These are phyloP conservation scores for Cirrhinus mrigala DNA, from an alignment of 2,797 vertebrate species.

Conservation along the genomic window DNA sequence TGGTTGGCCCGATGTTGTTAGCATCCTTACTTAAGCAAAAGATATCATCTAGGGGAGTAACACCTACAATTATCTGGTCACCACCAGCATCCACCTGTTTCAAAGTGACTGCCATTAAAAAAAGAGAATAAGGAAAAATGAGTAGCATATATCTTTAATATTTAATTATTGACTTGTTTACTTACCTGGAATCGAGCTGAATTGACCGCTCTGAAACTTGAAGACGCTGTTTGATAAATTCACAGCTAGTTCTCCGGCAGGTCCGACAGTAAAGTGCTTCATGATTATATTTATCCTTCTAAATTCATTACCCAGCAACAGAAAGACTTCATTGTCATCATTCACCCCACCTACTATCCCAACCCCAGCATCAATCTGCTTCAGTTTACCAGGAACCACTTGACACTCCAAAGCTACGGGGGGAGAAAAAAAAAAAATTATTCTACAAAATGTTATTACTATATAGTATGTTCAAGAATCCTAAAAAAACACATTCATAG, in stretches of 20 bases:
- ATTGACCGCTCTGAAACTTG: slow-evolving; percentile 47
- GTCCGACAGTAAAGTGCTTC: slow-evolving; percentile 58
- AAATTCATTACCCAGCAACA: slow-evolving; percentile 17
- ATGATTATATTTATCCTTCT: background rate
- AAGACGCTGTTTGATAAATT: background rate
- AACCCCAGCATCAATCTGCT: slow-evolving; percentile 63
- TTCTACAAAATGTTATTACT: background rate
- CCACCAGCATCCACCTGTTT: slow-evolving; percentile 67
- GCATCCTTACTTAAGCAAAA: slow-evolving; percentile 45
- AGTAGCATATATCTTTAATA: background rate
- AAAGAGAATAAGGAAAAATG: background rate
- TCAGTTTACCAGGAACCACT: background rate
- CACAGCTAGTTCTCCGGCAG: slow-evolving; percentile 58
- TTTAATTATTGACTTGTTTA: background rate
- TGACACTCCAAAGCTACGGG: slow-evolving; percentile 19
- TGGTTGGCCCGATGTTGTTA: background rate
- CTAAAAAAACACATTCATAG: background rate
- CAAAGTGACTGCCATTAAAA: slow-evolving; percentile 46
- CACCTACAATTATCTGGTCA: slow-evolving; percentile 53
- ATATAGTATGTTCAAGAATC: background rate
- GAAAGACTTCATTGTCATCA: background rate
- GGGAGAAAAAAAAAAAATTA: background rate
- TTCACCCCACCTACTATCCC: slow-evolving; percentile 46
- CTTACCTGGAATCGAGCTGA: slow-evolving; percentile 30
- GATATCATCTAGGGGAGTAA: accelerated